Percentiles rank a stretch among this genome's conserved stretches.
Conservation (phyloP, 2,888 invertebrate species). For the Apotomis turbidana region DNA sequence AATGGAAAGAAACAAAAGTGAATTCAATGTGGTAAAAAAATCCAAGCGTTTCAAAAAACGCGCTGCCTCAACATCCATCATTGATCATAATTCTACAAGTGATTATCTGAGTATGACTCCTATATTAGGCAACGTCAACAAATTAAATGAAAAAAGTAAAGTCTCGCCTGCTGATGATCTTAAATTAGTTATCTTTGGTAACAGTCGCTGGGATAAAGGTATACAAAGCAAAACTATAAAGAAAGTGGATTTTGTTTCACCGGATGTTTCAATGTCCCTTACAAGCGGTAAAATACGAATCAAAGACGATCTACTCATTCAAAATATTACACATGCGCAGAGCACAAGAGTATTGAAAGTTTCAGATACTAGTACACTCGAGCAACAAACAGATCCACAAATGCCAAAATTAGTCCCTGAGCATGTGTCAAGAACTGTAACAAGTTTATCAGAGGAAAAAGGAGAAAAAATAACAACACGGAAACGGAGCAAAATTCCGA, state of each 20-base stretch:
- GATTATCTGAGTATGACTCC: background rate
- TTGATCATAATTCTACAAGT: background rate
- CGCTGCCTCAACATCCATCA: background rate
- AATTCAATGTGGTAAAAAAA: constrained; percentile 1
- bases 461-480: background rate
- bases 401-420: background rate
- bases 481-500: constrained; percentile 13
- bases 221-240: background rate
- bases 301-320: background rate
- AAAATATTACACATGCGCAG: too few species aligned
- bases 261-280: background rate
- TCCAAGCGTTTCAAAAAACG: constrained; percentile 12
- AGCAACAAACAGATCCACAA: background rate
- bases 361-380: background rate
- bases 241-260: constrained; percentile 4
- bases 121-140: background rate
- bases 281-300: constrained; percentile 1
- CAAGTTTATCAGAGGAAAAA: background rate
- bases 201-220: background rate
- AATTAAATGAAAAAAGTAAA: background rate
- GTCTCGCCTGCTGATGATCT: background rate
- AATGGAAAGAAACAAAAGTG: background rate
- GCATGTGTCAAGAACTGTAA: background rate
- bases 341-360: background rate
- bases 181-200: constrained; percentile 3